These are phyloP conservation scores for Leucoma salicis DNA, from an alignment of 2,888 invertebrate species.

Conservation along the genomic window DNA sequence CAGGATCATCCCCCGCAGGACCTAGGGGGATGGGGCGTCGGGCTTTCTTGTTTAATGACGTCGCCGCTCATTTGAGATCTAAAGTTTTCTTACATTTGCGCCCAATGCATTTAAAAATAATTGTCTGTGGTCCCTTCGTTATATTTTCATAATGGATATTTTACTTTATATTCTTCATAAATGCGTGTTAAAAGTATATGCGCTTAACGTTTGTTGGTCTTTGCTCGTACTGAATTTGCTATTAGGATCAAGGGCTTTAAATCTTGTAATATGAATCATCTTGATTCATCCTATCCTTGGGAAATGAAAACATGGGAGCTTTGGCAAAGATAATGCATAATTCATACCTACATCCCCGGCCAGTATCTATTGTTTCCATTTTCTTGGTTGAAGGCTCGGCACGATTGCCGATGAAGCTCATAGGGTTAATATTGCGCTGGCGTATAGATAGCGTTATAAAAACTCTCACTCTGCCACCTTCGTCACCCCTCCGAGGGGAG, in stretches of 20 bases:
- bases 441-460: slow-evolving; percentile 32
- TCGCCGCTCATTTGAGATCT: slow-evolving; percentile 68
- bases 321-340: slow-evolving; percentile 6
- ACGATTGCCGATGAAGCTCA: slow-evolving; percentile 21
- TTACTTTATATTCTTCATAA: slow-evolving; percentile 6
- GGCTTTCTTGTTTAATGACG: slow-evolving; percentile 70
- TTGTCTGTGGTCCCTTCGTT: slow-evolving; percentile 27
- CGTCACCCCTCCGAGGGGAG: slow-evolving; percentile 26
- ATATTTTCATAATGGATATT: slow-evolving; percentile 15
- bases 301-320: background rate
- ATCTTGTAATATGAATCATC: background rate
- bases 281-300: background rate
- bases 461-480: slow-evolving; percentile 27
- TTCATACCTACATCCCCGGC: slow-evolving; percentile 5
- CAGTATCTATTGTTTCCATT: slow-evolving; percentile 17
- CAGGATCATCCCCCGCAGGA: slow-evolving; percentile 62
- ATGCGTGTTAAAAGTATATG: slow-evolving; percentile 5
- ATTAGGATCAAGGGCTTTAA: background rate
- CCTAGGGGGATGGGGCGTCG: slow-evolving; percentile 52
- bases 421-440: slow-evolving; percentile 26
- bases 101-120: slow-evolving; percentile 37
- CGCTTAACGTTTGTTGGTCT: background rate
- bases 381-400: slow-evolving; percentile 13
- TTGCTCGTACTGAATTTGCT: background rate
- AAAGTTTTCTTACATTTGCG: slow-evolving; percentile 50